These are phyloP conservation scores for Planococcus citri DNA, from an alignment of 1,140 invertebrate genomes.

Conservation along the genomic window DNA sequence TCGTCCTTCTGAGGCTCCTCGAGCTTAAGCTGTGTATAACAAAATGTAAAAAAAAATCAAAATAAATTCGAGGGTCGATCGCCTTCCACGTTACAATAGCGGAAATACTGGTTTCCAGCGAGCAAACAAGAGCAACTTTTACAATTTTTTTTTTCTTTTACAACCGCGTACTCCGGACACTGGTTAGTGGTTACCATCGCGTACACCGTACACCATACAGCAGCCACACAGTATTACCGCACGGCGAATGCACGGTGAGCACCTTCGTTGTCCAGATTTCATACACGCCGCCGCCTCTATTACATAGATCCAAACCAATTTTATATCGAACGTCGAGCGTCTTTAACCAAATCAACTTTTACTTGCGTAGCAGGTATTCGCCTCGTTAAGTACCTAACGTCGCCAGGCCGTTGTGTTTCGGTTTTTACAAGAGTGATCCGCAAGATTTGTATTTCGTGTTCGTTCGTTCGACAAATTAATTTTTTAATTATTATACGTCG, in stretches of 20 bases:
- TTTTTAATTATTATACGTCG: neutral
- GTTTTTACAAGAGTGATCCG: no score
- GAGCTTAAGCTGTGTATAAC: no score
- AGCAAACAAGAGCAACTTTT: neutral
- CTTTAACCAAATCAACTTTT: conserved; percentile 3
- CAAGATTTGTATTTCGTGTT: neutral
- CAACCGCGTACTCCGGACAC: neutral
- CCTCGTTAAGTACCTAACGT: neutral
- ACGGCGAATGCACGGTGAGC: neutral
- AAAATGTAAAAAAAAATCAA: no score
- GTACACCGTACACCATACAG: no score
- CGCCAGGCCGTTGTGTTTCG: no score
- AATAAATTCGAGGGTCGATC: neutral
- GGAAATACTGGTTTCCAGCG: neutral
- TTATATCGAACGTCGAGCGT: neutral
- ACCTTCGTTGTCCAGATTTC: neutral
- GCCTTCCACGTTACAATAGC: neutral
- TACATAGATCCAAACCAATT: neutral
- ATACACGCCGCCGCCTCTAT: neutral
- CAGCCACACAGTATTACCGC: neutral
- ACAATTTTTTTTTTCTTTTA: neutral
- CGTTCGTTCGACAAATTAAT: neutral
- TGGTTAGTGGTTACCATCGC: neutral
- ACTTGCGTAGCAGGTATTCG: neutral
- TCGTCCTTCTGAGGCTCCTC: no score